Conservation (phyloP, 2,113 vertebrate species). For the Progne subis region DNA sequence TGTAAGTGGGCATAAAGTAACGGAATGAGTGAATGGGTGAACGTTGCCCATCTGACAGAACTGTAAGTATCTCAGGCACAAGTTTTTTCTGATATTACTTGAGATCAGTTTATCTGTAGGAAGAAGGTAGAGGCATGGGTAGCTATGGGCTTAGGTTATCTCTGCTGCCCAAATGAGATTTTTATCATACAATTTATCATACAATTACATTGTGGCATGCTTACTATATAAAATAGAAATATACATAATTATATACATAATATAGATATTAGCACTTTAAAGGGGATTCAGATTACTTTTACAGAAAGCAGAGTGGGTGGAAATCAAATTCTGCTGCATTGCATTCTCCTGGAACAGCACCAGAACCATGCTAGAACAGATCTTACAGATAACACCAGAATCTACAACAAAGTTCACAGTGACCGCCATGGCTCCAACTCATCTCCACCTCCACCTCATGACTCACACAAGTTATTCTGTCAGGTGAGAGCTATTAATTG, state of each 20-base stretch:
- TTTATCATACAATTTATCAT: background rate
- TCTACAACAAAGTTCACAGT: background rate
- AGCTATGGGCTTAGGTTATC: background rate
- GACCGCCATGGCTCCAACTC: background rate
- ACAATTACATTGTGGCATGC: background rate
- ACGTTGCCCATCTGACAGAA: background rate
- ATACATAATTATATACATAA: background rate
- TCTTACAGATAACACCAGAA: background rate
- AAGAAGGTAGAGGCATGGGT: background rate
- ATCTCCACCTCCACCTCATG: background rate
- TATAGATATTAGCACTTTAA: background rate
- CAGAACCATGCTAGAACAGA: background rate
- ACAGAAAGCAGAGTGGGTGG: slow-evolving; percentile 22
- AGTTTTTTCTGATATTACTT: background rate
- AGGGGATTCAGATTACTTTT: background rate
- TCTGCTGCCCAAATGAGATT: background rate
- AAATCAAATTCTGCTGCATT: background rate
- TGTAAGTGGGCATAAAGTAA: background rate
- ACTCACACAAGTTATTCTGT: background rate
- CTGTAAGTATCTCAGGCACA: background rate
- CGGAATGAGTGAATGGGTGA: background rate
- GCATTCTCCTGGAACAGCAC: background rate
- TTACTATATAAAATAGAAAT: background rate
- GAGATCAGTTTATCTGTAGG: background rate
- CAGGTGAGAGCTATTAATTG: slow-evolving; percentile 25